Evolutionary conservation across 1,140 invertebrate species (phyloP).

Genomic region (Armadillidium nasatum): DNA sequence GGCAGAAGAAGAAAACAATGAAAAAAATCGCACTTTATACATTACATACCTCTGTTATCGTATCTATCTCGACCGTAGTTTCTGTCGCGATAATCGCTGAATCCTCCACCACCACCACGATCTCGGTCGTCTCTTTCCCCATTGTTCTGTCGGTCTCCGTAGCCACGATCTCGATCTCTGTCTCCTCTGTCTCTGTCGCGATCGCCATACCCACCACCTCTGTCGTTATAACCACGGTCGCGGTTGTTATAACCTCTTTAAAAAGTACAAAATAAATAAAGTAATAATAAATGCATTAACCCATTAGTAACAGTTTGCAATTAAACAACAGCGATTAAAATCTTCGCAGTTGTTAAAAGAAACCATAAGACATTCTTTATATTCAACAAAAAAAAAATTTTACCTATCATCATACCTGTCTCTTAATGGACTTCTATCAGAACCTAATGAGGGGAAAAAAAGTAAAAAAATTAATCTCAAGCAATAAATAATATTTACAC

Average conservation of each 20-base stretch:
- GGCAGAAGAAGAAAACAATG: too few species aligned
- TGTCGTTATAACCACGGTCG: not conserved
- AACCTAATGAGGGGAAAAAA: not conserved
- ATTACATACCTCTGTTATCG: not conserved
- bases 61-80: not conserved
- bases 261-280: too few species aligned
- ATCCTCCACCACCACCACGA: not conserved
- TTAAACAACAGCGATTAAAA: too few species aligned
- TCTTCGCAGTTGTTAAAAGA: too few species aligned
- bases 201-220: not conserved
- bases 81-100: not conserved
- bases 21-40: too few species aligned
- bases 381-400: not conserved
- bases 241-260: too few species aligned
- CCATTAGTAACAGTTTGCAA: too few species aligned
- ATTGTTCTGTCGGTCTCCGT: not conserved
- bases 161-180: not conserved
- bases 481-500: too few species aligned
- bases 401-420: not conserved
- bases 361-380: too few species aligned
- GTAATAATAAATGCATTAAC: too few species aligned
- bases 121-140: not conserved
- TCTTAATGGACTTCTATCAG: conserved; percentile 4
- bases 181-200: not conserved
- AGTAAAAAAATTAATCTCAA: not conserved